Evolutionary conservation across 2,113 vertebrate species (phyloP).

Genomic region (Cololabis saira): DNA sequence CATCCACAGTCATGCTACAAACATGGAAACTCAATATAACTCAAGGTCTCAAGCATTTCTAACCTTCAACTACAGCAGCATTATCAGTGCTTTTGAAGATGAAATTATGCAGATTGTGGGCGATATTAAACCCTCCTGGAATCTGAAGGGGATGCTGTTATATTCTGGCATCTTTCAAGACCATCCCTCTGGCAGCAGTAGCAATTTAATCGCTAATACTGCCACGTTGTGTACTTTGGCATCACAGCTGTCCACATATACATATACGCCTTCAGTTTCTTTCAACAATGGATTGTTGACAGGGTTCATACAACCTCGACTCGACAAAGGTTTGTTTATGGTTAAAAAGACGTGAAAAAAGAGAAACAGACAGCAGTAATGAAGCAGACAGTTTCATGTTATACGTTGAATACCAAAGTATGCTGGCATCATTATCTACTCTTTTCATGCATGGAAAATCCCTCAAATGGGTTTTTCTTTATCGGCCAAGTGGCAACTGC

Average conservation of each 20-base stretch:
- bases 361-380: not conserved
- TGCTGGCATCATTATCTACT: too few species aligned
- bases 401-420: too few species aligned
- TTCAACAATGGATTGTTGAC: not conserved
- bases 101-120: conserved; percentile 9
- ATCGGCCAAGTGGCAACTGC: too few species aligned
- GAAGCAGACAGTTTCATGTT: not conserved
- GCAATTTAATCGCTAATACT: conserved; percentile 40
- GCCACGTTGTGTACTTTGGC: conserved; percentile 4
- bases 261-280: not conserved
- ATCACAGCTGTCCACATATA: conserved; percentile 8
- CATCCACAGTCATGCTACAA: not conserved
- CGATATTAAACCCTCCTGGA: conserved; percentile 18
- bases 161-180: conserved; percentile 37
- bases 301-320: not conserved
- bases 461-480: too few species aligned
- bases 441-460: too few species aligned
- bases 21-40: not conserved
- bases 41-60: not conserved
- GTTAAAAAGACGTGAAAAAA: not conserved
- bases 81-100: not conserved
- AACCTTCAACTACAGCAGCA: conserved; percentile 5
- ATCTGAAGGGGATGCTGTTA: conserved; percentile 20
- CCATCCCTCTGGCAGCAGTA: conserved; percentile 24
- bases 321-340: not conserved